phyloP scores from a whole-genome alignment of 1,140 invertebrate genomes.

The Thereuonema tuberculata region DNA sequence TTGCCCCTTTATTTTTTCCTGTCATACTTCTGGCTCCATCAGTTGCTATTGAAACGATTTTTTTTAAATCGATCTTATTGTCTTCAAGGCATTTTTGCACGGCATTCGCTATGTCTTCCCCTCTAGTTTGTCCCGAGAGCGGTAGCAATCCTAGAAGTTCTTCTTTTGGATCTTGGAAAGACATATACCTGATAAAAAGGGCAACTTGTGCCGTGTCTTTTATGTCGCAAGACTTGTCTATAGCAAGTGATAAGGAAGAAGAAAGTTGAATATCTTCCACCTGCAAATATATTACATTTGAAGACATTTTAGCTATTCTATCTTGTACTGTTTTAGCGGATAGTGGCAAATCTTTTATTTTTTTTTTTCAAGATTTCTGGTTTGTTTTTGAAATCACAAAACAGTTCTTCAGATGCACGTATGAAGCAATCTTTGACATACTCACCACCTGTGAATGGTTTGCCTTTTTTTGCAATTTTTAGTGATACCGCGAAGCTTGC shows the following conservation, averaged over 20 bases:
- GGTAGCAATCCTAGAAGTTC: background rate
- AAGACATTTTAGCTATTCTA: conserved; percentile 5
- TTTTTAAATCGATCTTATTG: background rate
- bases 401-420: conserved; percentile 17
- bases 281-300: background rate
- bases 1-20: background rate
- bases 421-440: conserved; percentile 20
- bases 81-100: background rate
- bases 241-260: background rate
- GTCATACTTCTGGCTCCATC: background rate
- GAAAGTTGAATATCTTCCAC: background rate
- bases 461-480: conserved; percentile 9
- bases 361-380: conserved; percentile 17
- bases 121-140: conserved; percentile 13
- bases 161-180: conserved; percentile 7
- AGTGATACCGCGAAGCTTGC: background rate
- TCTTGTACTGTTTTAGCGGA: conserved; percentile 26
- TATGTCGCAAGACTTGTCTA: conserved; percentile 11
- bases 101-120: conserved; percentile 15
- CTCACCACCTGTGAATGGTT: conserved; percentile 21
- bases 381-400: conserved; percentile 19
- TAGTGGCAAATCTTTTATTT: conserved; percentile 21
- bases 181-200: background rate
- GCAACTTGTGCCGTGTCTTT: conserved; percentile 9
- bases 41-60: background rate